phyloP scores from a whole-genome alignment of 1,140 invertebrate genomes.

The Gryon sp. region DNA sequence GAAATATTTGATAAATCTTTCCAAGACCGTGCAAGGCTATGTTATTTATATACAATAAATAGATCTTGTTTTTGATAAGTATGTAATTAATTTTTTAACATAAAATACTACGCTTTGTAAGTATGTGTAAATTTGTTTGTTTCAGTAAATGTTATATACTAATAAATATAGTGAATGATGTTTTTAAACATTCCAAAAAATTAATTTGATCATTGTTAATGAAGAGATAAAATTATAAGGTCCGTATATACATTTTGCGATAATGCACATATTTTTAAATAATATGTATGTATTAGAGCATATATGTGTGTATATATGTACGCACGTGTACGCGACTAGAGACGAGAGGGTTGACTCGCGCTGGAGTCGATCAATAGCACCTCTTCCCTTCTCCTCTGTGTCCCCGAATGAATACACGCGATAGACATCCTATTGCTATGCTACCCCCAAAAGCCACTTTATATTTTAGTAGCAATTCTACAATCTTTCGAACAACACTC shows the following conservation, averaged over 20 bases:
- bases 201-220: no score
- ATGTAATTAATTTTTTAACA: no score
- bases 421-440: conserved; percentile 77
- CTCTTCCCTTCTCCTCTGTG: conserved; percentile 61
- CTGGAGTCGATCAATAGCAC: conserved; percentile 77
- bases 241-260: conserved; percentile 11
- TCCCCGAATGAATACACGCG: conserved; percentile 73
- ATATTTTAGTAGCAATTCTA: conserved; percentile 79
- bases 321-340: conserved; percentile 65
- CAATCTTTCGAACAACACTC: conserved; percentile 74
- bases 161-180: no score
- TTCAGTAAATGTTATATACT: no score
- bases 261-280: conserved; percentile 53
- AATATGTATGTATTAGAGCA: conserved; percentile 35
- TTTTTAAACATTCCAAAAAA: no score
- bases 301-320: no score
- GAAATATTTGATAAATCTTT: no score
- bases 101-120: no score
- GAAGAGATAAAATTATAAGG: conserved; percentile 21
- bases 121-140: no score
- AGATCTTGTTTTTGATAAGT: no score
- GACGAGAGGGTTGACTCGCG: conserved; percentile 76
- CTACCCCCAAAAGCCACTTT: conserved; percentile 76
- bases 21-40: no score
- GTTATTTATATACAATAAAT: no score